Conservation (phyloP, 2,797 vertebrate species). For the Peromyscus aztecus region DNA sequence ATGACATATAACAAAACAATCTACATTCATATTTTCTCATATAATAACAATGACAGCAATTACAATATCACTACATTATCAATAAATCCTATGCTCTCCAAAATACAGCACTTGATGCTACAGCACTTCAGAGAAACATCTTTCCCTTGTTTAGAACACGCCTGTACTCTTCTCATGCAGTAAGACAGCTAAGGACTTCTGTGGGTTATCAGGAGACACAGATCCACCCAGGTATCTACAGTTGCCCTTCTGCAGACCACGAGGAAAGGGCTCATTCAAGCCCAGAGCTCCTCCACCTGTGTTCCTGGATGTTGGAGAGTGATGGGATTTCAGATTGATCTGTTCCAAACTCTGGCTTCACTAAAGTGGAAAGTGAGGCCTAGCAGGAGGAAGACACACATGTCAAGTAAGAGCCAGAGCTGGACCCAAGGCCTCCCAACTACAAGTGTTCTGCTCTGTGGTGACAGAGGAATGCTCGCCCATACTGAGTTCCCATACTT, state of each 20-base stretch:
- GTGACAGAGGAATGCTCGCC: not conserved
- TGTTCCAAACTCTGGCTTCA: not conserved
- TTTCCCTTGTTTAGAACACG: not conserved
- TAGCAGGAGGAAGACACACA: not conserved
- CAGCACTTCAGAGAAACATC: not conserved
- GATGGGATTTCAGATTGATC: not conserved
- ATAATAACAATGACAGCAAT: not conserved
- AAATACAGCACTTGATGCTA: not conserved
- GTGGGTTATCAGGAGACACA: not conserved
- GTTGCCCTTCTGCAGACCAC: not conserved
- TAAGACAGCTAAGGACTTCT: not conserved
- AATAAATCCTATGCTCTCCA: not conserved
- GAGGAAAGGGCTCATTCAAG: not conserved
- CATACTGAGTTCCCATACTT: not conserved
- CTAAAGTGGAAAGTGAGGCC: not conserved
- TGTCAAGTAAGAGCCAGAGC: not conserved
- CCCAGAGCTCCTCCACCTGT: not conserved
- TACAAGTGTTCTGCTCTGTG: not conserved
- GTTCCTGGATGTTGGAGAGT: not conserved
- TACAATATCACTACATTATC: not conserved
- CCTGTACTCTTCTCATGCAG: not conserved
- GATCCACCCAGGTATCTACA: not conserved
- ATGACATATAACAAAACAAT: not conserved
- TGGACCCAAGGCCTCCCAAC: not conserved
- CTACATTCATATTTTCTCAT: not conserved